Evolutionary conservation across 2,888 invertebrate genomes (phyloP).

Genomic region (Lydus trimaculatus): DNA sequence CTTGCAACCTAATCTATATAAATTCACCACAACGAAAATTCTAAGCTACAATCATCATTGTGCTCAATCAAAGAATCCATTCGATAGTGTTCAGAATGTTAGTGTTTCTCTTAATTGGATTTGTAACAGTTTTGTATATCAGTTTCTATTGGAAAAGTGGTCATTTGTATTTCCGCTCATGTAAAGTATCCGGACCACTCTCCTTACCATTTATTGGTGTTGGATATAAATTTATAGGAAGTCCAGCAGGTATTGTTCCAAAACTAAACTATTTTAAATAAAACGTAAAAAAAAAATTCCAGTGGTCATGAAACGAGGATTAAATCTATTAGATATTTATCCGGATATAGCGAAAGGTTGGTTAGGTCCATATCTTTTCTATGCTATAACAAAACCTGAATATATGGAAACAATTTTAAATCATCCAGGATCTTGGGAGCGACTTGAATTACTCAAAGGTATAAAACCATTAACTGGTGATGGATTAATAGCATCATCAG

Average conservation of each 20-base stretch:
- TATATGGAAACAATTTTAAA: conserved; percentile 17
- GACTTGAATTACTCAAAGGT: conserved; percentile 6
- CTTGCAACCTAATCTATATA: too few species aligned
- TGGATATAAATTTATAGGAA: conserved; percentile 6
- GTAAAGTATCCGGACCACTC: conserved; percentile 15
- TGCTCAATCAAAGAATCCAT: not conserved
- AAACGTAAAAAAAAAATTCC: not conserved
- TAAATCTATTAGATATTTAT: conserved; percentile 5
- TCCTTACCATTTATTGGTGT: conserved; percentile 13
- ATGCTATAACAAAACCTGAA: conserved; percentile 20
- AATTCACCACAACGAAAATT: too few species aligned
- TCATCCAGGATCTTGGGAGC: conserved; percentile 4
- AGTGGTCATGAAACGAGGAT: conserved; percentile 1
- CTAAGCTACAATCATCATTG: not conserved
- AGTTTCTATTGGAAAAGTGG: conserved; percentile 9
- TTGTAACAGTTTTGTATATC: not conserved
- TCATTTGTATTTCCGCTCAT: conserved; percentile 9
- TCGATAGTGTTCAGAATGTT: conserved; percentile 12
- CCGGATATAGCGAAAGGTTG: conserved; percentile 14
- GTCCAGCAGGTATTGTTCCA: conserved; percentile 8
- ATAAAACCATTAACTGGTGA: conserved; percentile 6
- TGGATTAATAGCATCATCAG: conserved; percentile 16
- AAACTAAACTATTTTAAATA: too few species aligned
- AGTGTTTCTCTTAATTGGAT: not conserved
- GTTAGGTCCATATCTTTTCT: conserved; percentile 14